phyloP scores from a whole-genome alignment of 2,113 vertebrate species.

The Protobothrops mucrosquamatus region DNA sequence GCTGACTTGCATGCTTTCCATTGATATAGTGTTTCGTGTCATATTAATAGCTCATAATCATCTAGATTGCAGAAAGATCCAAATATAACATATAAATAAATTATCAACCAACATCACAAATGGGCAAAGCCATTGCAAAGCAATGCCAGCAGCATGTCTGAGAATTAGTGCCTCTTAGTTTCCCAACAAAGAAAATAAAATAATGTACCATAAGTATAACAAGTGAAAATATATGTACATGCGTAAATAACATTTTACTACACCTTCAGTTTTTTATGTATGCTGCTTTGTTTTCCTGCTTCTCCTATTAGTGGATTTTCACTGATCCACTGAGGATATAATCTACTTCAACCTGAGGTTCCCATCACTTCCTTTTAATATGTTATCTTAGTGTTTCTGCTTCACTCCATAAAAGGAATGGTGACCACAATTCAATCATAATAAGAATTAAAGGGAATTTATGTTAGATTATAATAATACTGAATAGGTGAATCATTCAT shows the following conservation, averaged over 20 bases:
- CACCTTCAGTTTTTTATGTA: not conserved
- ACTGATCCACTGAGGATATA: not conserved
- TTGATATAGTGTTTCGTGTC: not conserved
- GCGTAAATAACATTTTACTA: not conserved
- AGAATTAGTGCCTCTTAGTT: not conserved
- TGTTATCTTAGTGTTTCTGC: not conserved
- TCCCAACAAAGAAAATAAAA: not conserved
- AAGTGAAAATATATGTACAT: not conserved
- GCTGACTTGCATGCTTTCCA: not conserved
- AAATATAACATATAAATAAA: not conserved
- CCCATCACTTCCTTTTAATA: not conserved
- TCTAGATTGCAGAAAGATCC: not conserved
- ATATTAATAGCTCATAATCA: not conserved
- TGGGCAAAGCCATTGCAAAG: not conserved
- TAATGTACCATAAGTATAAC: not conserved
- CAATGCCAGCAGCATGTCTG: not conserved
- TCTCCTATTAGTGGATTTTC: not conserved
- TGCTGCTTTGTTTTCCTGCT: not conserved
- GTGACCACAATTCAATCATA: not conserved
- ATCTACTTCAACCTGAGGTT: not conserved
- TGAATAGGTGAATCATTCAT: not conserved
- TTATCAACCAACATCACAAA: not conserved
- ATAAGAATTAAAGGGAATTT: not conserved
- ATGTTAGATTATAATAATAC: not conserved
- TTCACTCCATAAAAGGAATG: not conserved